phyloP scores from a whole-genome alignment of 2,113 vertebrate genomes.

The Pica pica region DNA sequence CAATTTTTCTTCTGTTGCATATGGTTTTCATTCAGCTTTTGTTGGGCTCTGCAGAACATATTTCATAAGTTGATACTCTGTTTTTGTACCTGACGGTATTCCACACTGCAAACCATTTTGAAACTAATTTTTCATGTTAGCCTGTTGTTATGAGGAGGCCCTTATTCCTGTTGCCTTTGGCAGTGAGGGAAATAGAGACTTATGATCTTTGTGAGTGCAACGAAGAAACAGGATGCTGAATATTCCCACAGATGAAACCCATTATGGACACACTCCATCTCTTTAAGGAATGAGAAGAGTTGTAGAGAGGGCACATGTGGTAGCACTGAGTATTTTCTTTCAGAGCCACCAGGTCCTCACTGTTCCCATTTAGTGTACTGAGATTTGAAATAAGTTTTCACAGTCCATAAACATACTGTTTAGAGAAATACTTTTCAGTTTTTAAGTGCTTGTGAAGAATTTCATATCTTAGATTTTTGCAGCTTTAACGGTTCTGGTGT shows the following conservation, averaged over 20 bases:
- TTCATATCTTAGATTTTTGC: neutral
- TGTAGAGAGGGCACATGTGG: neutral
- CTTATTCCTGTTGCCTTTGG: neutral
- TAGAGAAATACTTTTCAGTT: constrained; percentile 2
- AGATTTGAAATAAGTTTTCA: constrained; percentile 41
- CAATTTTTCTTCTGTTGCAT: neutral
- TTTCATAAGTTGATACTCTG: neutral
- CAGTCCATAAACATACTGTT: constrained; percentile 5
- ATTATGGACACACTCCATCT: neutral
- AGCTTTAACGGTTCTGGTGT: neutral
- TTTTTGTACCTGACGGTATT: neutral
- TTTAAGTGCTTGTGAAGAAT: neutral
- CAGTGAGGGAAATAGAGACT: neutral
- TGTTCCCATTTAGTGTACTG: neutral
- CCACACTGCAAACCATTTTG: neutral
- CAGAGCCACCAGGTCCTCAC: neutral
- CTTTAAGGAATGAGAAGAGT: neutral
- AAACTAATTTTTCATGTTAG: neutral
- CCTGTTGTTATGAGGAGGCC: neutral
- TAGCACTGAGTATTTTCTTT: neutral
- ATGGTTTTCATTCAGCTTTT: constrained; percentile 4
- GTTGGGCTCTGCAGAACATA: neutral
- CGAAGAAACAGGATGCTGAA: neutral
- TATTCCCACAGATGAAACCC: neutral
- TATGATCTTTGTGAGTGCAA: neutral